Conservation (phyloP, 2,888 invertebrate genomes). For the Gymnocheta viridis region DNA sequence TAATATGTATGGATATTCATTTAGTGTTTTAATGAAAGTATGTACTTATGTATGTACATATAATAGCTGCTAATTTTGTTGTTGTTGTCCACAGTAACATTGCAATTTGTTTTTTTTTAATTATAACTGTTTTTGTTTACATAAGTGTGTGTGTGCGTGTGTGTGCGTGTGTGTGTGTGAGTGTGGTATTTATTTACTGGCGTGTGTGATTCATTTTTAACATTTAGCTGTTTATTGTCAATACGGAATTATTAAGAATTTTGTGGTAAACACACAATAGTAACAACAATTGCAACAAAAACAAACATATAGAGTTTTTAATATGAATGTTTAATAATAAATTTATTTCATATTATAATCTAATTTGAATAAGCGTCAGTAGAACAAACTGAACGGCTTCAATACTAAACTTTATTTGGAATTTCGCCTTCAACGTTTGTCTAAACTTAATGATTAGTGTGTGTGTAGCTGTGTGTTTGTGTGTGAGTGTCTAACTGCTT, state of each 20-base stretch:
- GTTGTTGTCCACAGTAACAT: constrained; percentile 20
- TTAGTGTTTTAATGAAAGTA: constrained; percentile 12
- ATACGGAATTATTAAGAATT: constrained; percentile 66
- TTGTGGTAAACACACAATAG: constrained; percentile 42
- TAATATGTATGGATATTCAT: neutral
- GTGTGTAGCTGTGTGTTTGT: neutral
- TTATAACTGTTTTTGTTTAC: constrained; percentile 47
- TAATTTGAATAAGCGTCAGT: constrained; percentile 61
- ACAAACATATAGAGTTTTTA: constrained; percentile 4
- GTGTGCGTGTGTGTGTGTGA: neutral
- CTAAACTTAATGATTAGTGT: neutral
- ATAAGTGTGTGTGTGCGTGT: neutral
- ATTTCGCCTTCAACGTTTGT: constrained; percentile 10
- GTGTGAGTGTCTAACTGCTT: neutral
- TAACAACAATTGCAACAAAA: constrained; percentile 5
- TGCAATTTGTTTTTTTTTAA: constrained; percentile 16
- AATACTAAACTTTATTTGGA: constrained; percentile 24
- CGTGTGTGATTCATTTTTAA: constrained; percentile 45
- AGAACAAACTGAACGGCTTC: neutral
- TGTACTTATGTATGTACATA: too few species aligned
- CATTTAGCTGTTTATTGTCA: constrained; percentile 24
- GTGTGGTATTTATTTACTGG: constrained; percentile 39
- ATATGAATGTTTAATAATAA: constrained; percentile 57
- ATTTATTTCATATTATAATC: constrained; percentile 51
- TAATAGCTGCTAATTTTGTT: constrained; percentile 14